These are phyloP conservation scores for Astropecten irregularis DNA, from an alignment of 53 echinoderm and acorn worm genomes.

Conservation along the genomic window DNA sequence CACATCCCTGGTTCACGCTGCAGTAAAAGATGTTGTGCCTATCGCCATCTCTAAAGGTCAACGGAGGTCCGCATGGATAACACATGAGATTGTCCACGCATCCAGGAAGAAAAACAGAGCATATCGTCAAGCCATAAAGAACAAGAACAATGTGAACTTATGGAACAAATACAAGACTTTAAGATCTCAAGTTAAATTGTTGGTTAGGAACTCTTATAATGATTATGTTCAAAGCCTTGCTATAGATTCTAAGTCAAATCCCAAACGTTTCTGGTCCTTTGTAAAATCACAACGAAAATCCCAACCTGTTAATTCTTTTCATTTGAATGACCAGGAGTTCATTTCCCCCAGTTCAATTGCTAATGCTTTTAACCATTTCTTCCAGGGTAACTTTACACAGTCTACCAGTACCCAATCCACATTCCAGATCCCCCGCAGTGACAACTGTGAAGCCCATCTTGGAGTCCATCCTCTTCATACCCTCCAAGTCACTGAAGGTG, in stretches of 20 bases:
- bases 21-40: background rate
- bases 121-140: background rate
- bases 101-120: background rate
- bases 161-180: slow-evolving; percentile 11
- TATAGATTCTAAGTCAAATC: background rate
- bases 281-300: background rate
- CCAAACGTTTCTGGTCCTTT: slow-evolving; percentile 18
- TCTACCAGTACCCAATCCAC: no score
- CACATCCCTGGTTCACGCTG: background rate
- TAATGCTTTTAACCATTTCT: background rate
- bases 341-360: background rate
- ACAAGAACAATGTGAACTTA: background rate
- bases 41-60: no score
- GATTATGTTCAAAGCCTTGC: background rate
- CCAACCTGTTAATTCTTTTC: background rate
- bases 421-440: background rate
- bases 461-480: background rate
- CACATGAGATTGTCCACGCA: background rate
- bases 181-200: background rate
- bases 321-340: background rate
- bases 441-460: background rate
- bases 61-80: background rate
- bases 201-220: background rate
- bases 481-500: background rate
- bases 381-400: no score